A percentile compares a stretch with the other conserved stretches of the same genome.
These are phyloP conservation scores for Pissodes strobi DNA, from an alignment of 1,140 invertebrate genomes.

Conservation along the genomic window DNA sequence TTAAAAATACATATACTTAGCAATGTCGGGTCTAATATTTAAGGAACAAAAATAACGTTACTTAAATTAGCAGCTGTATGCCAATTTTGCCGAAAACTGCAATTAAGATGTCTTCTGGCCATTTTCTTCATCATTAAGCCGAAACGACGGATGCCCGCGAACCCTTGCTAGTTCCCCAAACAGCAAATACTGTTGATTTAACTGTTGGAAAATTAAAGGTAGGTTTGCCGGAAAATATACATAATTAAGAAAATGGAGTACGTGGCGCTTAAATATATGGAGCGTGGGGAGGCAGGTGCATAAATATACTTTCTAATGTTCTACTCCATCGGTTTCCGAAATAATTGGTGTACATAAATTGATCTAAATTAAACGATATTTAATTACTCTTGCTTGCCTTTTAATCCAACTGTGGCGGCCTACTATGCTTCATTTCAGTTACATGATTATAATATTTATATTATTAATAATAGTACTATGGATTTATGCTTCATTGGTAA, in stretches of 20 bases:
- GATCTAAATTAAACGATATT: conserved; percentile 54
- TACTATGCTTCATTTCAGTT: conserved; percentile 5
- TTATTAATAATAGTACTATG: too few species aligned
- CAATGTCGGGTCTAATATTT: too few species aligned
- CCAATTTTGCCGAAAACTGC: too few species aligned
- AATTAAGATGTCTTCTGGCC: too few species aligned
- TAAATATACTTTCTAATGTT: conserved; percentile 40
- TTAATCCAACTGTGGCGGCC: conserved; percentile 32
- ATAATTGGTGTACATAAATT: conserved; percentile 48
- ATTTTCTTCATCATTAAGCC: too few species aligned
- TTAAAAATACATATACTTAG: too few species aligned
- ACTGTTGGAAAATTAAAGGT: neutral
- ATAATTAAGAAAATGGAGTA: conserved; percentile 21
- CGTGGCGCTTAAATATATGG: conserved; percentile 3
- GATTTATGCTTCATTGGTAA: too few species aligned
- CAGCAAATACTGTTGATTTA: neutral
- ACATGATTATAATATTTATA: too few species aligned
- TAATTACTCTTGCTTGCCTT: conserved; percentile 47
- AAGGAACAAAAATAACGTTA: too few species aligned
- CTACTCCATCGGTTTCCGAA: conserved; percentile 38
- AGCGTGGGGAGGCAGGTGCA: conserved; percentile 39
- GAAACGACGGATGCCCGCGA: too few species aligned
- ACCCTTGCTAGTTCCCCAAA: neutral
- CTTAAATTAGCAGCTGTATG: too few species aligned
- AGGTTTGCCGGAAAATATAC: conserved; percentile 1